Conservation (phyloP, 2,888 invertebrate genomes). For the Dryococelus australis region DNA sequence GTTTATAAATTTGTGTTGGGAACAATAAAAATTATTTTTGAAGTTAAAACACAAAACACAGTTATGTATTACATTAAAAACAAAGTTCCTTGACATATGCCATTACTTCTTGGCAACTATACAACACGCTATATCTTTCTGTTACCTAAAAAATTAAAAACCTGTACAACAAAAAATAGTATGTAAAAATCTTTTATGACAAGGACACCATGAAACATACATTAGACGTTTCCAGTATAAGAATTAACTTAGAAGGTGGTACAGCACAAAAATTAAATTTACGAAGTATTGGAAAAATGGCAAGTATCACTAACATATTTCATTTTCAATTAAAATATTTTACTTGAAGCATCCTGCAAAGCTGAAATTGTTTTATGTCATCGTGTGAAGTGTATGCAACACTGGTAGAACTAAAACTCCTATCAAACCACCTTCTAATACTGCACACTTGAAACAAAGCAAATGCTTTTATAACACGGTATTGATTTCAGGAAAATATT, state of each 20-base stretch:
- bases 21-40: neutral
- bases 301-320: too few species aligned
- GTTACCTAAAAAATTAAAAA: neutral
- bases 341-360: too few species aligned
- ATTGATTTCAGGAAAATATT: slow-evolving; percentile 42
- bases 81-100: neutral
- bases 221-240: neutral
- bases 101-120: too few species aligned
- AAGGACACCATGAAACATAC: neutral
- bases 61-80: neutral
- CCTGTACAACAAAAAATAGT: neutral
- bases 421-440: neutral
- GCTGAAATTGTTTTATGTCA: too few species aligned
- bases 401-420: neutral
- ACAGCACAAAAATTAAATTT: neutral
- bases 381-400: neutral
- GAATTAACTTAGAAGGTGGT: neutral
- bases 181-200: neutral
- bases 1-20: neutral
- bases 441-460: neutral
- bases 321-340: too few species aligned
- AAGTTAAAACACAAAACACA: neutral
- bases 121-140: too few species aligned
- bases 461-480: neutral
- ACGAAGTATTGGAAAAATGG: neutral